phyloP scores from a whole-genome alignment of 2,113 vertebrate species.

The Hypocryptadius cinnamomeus region DNA sequence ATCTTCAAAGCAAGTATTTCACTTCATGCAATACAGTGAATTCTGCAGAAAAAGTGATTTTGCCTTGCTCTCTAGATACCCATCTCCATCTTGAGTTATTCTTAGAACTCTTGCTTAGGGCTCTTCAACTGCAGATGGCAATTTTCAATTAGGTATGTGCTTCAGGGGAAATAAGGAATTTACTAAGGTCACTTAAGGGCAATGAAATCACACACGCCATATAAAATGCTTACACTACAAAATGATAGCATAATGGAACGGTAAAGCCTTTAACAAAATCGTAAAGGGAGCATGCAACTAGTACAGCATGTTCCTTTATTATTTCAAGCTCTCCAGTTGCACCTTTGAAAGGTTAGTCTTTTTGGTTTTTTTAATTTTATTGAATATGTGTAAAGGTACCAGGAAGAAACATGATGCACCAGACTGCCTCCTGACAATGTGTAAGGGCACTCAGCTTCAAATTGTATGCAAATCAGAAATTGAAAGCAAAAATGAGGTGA shows the following conservation, averaged over 20 bases:
- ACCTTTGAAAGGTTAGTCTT: slow-evolving; percentile 16
- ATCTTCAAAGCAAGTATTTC: not conserved
- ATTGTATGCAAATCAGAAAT: not conserved
- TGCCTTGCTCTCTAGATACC: not conserved
- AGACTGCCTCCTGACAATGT: not conserved
- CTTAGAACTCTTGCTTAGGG: not conserved
- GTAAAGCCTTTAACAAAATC: slow-evolving; percentile 50
- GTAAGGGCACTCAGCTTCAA: not conserved
- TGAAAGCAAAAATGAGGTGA: not conserved
- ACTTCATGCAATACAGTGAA: not conserved
- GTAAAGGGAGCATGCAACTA: slow-evolving; percentile 34
- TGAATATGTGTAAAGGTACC: slow-evolving; percentile 7
- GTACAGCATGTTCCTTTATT: slow-evolving; percentile 54
- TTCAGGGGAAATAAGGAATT: slow-evolving; percentile 65
- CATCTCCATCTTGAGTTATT: not conserved
- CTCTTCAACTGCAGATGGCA: slow-evolving; percentile 32
- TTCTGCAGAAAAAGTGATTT: not conserved
- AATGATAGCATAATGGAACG: slow-evolving; percentile 56
- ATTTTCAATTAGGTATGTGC: slow-evolving; percentile 58
- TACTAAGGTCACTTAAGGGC: slow-evolving; percentile 61
- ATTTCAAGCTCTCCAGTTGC: slow-evolving; percentile 57
- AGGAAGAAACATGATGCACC: not conserved
- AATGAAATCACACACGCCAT: slow-evolving; percentile 54
- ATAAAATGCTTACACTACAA: slow-evolving; percentile 54
- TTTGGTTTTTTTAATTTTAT: not conserved